Base-by-base conservation (phyloP, 2,797 vertebrate species). In the Enteromius argenteus region DNA sequence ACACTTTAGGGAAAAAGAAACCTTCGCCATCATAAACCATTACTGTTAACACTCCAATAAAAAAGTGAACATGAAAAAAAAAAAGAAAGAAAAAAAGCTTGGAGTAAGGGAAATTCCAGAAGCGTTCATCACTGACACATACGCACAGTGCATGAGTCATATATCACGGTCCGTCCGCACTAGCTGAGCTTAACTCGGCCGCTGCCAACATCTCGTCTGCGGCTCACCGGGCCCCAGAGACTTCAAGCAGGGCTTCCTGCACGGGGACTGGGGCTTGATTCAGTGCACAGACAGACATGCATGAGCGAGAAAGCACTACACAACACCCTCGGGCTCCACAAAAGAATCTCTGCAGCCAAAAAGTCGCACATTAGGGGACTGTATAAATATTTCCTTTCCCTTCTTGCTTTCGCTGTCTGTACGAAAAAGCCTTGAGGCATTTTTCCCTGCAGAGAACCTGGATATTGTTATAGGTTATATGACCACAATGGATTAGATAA, bases 231-330 rank as follows among this genome's bases (percentile, higher is more conserved):
- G 86, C 86, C 85, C 84, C 44, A 71, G 81, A 88, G 84, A 82
- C 79, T 84, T 77, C 19, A 76, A 84, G 81, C 80, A 91, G 81
- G 0, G 44, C 84, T 87, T 76, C 88, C 84, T 88, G 84, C 14
- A 76, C 46, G 7, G 87, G 89, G 74, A 78, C 90, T 86, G 86
- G 88, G 87, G 86, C 85, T 87, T 67, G 85, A 89, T 90, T 89
- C 89, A 87, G 88, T 90, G 89, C 83, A 87, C 82, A 82, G 85
- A 91, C 91, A 92, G 90, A 92, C 90, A 89, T 85, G 90, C 91
- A 85, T 89, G 89, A 90, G 89, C 39, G 69, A 87, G 87, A 87
- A 90, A 87, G 89, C 79, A 84, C 89, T 89, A 56, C 87, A 89
- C 85, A 85, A 91, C 83, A 88, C 90, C 89, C 90, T 46, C 72